These are phyloP conservation scores for Chorisops tibialis DNA, from an alignment of 2,888 invertebrate species.

Conservation along the genomic window DNA sequence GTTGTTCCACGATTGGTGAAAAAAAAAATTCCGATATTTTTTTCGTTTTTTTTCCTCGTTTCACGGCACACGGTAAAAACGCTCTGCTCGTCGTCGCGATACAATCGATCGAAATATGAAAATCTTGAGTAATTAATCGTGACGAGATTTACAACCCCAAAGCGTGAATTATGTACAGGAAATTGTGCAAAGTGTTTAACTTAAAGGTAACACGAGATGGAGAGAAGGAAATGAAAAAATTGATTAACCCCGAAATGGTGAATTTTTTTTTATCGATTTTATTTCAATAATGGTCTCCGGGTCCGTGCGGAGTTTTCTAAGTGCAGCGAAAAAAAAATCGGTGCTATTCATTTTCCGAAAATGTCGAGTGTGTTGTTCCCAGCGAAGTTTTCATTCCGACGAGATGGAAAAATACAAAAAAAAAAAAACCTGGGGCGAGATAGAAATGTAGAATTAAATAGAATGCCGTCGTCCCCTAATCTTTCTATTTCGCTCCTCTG, in stretches of 20 bases:
- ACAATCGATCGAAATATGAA: background rate
- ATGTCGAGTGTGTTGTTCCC: no score
- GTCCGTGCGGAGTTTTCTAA: background rate
- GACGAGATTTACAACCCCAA: background rate
- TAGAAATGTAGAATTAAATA: no score
- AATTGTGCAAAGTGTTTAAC: slow-evolving; percentile 27
- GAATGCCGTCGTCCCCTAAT: no score
- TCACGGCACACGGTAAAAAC: background rate
- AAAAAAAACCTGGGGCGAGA: no score
- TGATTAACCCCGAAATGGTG: slow-evolving; percentile 7
- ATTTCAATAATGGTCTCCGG: background rate
- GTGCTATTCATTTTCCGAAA: no score
- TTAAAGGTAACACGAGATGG: slow-evolving; percentile 27
- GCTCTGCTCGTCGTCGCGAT: background rate
- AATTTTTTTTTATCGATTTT: slow-evolving; percentile 20
- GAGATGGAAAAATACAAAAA: no score
- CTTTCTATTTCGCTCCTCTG: no score
- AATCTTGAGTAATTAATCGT: background rate
- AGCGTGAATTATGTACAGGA: slow-evolving; percentile 27
- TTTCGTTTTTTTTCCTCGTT: background rate
- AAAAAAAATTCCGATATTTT: slow-evolving; percentile 17
- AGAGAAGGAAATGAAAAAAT: background rate
- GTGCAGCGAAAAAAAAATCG: no score
- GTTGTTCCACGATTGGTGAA: slow-evolving; percentile 13
- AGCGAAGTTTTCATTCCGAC: no score